Evolutionary conservation across 2,113 vertebrate species (phyloP).

Genomic region (Apistogramma diplotaenia): DNA sequence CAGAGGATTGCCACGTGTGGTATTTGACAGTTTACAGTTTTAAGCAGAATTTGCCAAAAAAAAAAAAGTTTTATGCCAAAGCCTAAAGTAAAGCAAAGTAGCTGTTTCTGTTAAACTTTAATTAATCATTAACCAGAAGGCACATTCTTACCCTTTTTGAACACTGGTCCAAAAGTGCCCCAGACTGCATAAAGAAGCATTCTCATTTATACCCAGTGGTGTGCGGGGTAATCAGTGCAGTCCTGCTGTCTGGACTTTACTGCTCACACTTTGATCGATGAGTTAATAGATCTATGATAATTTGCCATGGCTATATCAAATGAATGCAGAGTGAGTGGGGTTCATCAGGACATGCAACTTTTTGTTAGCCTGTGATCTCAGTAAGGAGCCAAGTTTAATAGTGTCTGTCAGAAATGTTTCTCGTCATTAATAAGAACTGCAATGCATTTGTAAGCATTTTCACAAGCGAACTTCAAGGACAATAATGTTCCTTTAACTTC

Average conservation of each 20-base stretch:
- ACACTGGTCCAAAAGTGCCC: conserved; percentile 4
- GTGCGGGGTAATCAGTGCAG: conserved; percentile 9
- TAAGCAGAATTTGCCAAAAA: not conserved
- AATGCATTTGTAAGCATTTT: not conserved
- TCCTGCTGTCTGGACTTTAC: conserved; percentile 5
- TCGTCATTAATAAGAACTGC: not conserved
- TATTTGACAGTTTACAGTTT: not conserved
- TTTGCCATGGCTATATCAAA: conserved; percentile 28
- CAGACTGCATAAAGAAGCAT: not conserved
- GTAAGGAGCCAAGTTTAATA: not conserved
- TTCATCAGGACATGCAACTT: not conserved
- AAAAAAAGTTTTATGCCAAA: not conserved
- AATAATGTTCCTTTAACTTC: not conserved
- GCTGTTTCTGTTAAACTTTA: not conserved
- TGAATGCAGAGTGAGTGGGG: not conserved
- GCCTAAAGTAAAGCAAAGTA: not conserved
- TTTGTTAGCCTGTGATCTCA: conserved; percentile 29
- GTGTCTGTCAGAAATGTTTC: not conserved
- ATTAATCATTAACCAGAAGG: not conserved
- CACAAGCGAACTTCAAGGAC: not conserved
- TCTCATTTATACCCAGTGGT: conserved; percentile 27
- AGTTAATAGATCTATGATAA: conserved; percentile 7
- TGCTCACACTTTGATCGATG: conserved; percentile 44
- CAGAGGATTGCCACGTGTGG: not conserved
- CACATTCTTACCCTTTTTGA: conserved; percentile 9